Conservation (phyloP, 2,888 invertebrate genomes). For the Crossocerus cetratus region DNA sequence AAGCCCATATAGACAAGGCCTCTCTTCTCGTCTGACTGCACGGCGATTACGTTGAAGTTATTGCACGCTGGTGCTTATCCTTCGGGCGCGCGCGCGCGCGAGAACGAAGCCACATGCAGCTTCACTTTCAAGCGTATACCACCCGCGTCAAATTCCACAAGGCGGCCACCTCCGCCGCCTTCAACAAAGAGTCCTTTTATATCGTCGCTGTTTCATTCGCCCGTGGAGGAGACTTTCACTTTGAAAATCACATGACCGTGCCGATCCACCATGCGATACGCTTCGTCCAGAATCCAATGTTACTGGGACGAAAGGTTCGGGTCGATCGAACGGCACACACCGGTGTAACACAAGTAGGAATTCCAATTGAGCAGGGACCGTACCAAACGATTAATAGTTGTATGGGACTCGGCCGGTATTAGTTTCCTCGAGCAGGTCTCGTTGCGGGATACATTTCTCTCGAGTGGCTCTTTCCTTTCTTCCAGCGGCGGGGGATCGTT, state of each 20-base stretch:
- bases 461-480: neutral
- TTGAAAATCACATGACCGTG: slow-evolving; percentile 41
- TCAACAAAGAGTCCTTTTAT: slow-evolving; percentile 32
- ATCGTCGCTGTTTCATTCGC: neutral
- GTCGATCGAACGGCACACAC: too few relatives aligned
- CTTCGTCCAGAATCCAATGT: too few relatives aligned
- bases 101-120: neutral
- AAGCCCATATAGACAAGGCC: slow-evolving; percentile 20
- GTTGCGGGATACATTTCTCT: neutral
- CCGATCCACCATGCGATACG: neutral
- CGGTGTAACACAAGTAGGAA: too few relatives aligned
- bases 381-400: too few relatives aligned
- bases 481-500: neutral
- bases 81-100: slow-evolving; percentile 11
- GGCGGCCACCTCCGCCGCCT: slow-evolving; percentile 22
- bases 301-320: too few relatives aligned
- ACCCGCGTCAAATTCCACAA: slow-evolving; percentile 15
- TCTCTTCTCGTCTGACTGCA: slow-evolving; percentile 24
- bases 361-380: too few relatives aligned
- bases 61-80: slow-evolving; percentile 29
- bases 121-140: slow-evolving; percentile 16
- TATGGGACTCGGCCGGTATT: too few relatives aligned
- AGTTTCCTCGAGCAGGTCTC: neutral
- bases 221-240: slow-evolving; percentile 37
- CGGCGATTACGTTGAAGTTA: slow-evolving; percentile 35